Evolutionary conservation across 2,797 vertebrate genomes (phyloP).

Genomic region (Chaunax sp.): DNA sequence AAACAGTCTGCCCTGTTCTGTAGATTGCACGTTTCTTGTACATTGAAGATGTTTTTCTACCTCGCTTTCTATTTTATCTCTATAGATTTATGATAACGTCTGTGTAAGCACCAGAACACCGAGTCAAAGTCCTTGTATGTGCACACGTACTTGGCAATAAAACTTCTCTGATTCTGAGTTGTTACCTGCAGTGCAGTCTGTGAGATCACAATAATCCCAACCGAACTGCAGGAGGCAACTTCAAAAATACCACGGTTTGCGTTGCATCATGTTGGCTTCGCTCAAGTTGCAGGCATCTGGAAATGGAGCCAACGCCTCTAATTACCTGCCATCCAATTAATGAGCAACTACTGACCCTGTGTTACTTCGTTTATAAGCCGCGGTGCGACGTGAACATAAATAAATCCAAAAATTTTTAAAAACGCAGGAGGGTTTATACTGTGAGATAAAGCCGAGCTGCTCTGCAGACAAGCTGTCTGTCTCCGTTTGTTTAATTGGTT

Average conservation of each 20-base stretch:
- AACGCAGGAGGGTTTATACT: too few species aligned
- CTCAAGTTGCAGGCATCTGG: constrained; percentile 10
- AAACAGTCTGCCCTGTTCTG: too few species aligned
- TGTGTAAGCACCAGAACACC: too few species aligned
- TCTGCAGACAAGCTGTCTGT: constrained; percentile 52
- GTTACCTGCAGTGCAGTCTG: not conserved
- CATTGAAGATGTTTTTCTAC: too few species aligned
- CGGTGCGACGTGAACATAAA: constrained; percentile 30
- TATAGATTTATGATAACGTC: too few species aligned
- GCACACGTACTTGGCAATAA: too few species aligned
- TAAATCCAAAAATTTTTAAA: constrained; percentile 18
- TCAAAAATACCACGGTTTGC: constrained; percentile 27
- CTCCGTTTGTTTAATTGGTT: constrained; percentile 59
- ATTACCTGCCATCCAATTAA: constrained; percentile 30
- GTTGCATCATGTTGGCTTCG: not conserved
- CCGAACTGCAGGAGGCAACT: constrained; percentile 30
- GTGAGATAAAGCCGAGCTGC: not conserved
- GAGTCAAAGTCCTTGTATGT: too few species aligned
- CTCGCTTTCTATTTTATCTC: too few species aligned
- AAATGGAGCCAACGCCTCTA: constrained; percentile 16
- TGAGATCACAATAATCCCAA: constrained; percentile 13
- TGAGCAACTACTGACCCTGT: constrained; percentile 22
- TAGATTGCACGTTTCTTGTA: too few species aligned
- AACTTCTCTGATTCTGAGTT: too few species aligned
- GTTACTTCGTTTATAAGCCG: constrained; percentile 34